Evolutionary conservation across 2,797 vertebrate genomes (phyloP), one percentile per base, ranked within the genome.

Genomic region (Syngnathus acus): DNA sequence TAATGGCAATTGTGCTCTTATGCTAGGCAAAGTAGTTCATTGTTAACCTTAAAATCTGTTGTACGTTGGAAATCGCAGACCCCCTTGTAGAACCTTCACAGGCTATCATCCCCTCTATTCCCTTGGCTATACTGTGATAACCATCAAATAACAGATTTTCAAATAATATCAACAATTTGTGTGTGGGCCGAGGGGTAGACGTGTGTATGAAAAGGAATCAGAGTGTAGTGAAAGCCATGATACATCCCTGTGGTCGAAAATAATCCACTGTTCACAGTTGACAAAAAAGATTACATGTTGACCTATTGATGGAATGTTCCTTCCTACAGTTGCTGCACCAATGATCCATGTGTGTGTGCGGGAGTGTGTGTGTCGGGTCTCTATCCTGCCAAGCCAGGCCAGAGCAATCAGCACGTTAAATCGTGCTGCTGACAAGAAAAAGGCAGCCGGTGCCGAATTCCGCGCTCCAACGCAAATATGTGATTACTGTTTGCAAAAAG

Each of bases 341-440:
- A 32, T 37, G 54, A 57, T 57, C 26, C 14, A 32, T 8, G 54
- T 57, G 11, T 55, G 50, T 51, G 54, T 37, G 58, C 39, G 14
- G 8, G 37, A n/a, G 57, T 42, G 14, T 48, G 42, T 38, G 8
- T 45, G 80, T 75, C 70, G 23, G 21, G 62, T 68, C 72, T 76
- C 64, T 57, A 47, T 80, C 74, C 82, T 79, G 82, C 82, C 81
- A 86, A 79, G 82, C 72, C 60, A 54, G 76, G 79, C 82, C 81
- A 84, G 72, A 87, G 82, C 86, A 89, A 90, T 82, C 87, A 83
- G 77, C 80, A 78, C 78, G 81, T 89, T 86, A 87, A 88, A 86
- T 72, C 70, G 71, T 72, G 72, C 81, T 75, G 84, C 82, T 85
- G 86, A 90, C 83, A 84, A 76, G 74, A 65, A 79, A 82, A 84